Evolutionary conservation across 1,140 invertebrate species (phyloP).

Genomic region (Zaprionus vittiger): DNA sequence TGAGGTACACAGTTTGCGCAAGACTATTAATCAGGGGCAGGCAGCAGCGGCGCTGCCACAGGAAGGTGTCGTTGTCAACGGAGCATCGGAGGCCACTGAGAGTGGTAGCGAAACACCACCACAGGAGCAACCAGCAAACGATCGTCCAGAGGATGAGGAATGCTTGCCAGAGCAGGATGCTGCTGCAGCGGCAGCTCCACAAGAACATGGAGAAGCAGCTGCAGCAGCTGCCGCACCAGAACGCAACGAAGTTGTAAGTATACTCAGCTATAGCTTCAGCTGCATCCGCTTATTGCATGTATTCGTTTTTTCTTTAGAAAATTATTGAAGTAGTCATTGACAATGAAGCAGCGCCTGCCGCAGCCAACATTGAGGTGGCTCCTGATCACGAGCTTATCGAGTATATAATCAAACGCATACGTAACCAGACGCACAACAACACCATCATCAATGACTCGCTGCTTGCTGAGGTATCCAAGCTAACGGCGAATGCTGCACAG

Average conservation of each 20-base stretch:
- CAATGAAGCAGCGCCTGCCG: not conserved
- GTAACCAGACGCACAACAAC: constrained; percentile 78
- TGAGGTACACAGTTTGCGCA: constrained; percentile 52
- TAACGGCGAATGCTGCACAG: constrained; percentile 77
- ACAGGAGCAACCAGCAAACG: constrained; percentile 39
- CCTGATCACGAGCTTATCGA: constrained; percentile 77
- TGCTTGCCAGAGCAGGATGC: constrained; percentile 11
- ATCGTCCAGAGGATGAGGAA: constrained; percentile 68
- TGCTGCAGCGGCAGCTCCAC: not conserved
- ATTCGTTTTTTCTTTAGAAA: constrained; percentile 44
- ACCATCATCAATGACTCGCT: constrained; percentile 77
- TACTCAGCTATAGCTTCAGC: not conserved
- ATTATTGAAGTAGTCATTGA: constrained; percentile 45
- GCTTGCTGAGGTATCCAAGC: constrained; percentile 74
- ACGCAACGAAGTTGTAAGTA: constrained; percentile 62
- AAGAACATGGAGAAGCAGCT: constrained; percentile 37
- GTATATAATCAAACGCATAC: constrained; percentile 78
- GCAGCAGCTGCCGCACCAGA: constrained; percentile 1
- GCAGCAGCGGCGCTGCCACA: not conserved
- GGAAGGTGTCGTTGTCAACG: constrained; percentile 21
- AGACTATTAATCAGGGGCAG: constrained; percentile 60
- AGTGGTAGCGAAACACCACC: constrained; percentile 63
- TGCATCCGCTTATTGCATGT: constrained; percentile 16
- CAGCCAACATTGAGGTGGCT: constrained; percentile 42
- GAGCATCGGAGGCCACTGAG: constrained; percentile 55